These are phyloP conservation scores for Luehdorfia chinensis DNA, from an alignment of 1,140 invertebrate genomes.

Conservation along the genomic window DNA sequence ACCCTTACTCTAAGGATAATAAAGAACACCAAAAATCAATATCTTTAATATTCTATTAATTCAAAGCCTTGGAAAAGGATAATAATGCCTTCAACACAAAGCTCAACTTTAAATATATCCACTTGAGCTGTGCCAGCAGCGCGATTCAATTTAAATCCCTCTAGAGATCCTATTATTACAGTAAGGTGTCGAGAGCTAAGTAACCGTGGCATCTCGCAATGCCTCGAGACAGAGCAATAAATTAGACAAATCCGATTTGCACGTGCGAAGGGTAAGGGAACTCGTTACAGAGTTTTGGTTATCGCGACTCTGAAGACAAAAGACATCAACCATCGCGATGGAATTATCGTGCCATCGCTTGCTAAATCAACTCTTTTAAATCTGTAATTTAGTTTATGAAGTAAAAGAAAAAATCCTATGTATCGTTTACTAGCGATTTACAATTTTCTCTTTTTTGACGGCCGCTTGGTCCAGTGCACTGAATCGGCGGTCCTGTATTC, in stretches of 20 bases:
- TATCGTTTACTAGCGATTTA: background rate
- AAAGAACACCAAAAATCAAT: too few species aligned
- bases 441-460: background rate
- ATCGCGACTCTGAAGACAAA: constrained; percentile 55
- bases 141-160: constrained; percentile 55
- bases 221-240: constrained; percentile 58
- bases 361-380: constrained; percentile 3
- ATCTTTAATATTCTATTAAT: constrained; percentile 2
- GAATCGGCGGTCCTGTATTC: too few species aligned
- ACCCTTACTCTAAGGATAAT: too few species aligned
- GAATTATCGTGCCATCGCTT: constrained; percentile 6
- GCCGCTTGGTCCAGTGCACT: background rate
- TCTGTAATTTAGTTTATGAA: background rate
- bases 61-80: constrained; percentile 8
- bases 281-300: constrained; percentile 47
- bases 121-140: constrained; percentile 37
- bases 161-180: constrained; percentile 47
- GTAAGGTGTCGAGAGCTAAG: constrained; percentile 51
- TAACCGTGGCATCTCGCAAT: constrained; percentile 53
- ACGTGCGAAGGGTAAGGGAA: constrained; percentile 49
- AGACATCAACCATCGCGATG: constrained; percentile 39
- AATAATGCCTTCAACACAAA: constrained; percentile 18
- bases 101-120: constrained; percentile 35
- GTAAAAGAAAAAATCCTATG: background rate
- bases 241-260: constrained; percentile 73